Evolutionary conservation across 2,888 invertebrate genomes (phyloP).

Genomic region (Drosophila kokeensis): DNA sequence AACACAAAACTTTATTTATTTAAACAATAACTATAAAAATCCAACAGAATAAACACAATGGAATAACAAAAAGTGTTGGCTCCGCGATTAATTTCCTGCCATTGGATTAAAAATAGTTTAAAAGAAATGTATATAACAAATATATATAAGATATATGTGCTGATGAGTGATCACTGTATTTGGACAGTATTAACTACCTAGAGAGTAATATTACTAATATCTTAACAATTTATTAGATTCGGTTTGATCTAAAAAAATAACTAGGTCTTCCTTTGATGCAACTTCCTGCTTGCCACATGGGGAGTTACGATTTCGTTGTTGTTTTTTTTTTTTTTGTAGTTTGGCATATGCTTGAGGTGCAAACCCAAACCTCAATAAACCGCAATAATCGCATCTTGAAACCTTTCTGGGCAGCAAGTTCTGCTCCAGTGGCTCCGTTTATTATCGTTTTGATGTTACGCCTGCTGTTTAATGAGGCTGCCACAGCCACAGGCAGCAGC

Average conservation of each 20-base stretch:
- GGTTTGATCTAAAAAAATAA: not conserved
- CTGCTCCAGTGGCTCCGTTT: constrained; percentile 45
- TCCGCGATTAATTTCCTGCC: not conserved
- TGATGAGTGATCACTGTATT: not conserved
- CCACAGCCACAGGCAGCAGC: constrained; percentile 10
- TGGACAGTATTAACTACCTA: not conserved
- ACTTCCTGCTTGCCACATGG: constrained; percentile 36
- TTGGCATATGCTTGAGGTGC: constrained; percentile 19
- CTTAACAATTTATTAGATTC: not conserved
- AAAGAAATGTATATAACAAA: not conserved
- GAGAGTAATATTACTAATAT: not conserved
- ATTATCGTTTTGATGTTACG: constrained; percentile 21
- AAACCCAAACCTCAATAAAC: constrained; percentile 18
- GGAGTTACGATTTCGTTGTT: constrained; percentile 3
- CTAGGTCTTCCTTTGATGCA: constrained; percentile 26
- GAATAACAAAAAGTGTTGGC: not conserved
- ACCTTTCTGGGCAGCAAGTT: constrained; percentile 55
- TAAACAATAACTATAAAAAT: not conserved
- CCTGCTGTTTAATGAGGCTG: constrained; percentile 34
- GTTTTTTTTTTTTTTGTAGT: not conserved
- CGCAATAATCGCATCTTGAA: constrained; percentile 32
- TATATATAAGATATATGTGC: not conserved
- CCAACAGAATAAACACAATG: not conserved
- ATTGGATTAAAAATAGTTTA: not conserved
- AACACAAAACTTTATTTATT: not conserved